Evolutionary conservation across 2,797 vertebrate species (phyloP).

Genomic region (Glossophaga mutica): DNA sequence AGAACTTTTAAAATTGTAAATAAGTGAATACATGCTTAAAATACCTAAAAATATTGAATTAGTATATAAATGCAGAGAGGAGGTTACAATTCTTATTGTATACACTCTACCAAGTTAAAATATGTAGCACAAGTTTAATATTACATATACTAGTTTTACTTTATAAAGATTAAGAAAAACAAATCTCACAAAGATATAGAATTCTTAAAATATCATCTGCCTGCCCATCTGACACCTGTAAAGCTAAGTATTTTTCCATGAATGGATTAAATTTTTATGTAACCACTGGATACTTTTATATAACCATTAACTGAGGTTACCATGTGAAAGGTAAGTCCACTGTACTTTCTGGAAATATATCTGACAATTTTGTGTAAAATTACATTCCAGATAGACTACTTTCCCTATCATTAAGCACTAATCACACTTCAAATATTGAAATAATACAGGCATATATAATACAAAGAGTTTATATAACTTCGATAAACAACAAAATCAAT

Average conservation of each 20-base stretch:
- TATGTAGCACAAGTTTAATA: not conserved
- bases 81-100: not conserved
- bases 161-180: not conserved
- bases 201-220: not conserved
- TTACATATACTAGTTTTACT: not conserved
- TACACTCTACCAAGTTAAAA: not conserved
- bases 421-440: not conserved
- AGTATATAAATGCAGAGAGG: not conserved
- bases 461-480: not conserved
- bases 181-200: not conserved
- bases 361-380: not conserved
- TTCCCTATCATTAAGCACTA: not conserved
- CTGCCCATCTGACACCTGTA: not conserved
- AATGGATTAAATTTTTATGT: not conserved
- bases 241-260: not conserved
- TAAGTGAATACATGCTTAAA: not conserved
- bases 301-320: not conserved
- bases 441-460: not conserved
- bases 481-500: not conserved
- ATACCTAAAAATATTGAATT: not conserved
- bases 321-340: not conserved
- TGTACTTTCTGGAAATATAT: not conserved
- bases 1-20: not conserved
- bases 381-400: not conserved
- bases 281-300: not conserved